Evolutionary conservation across 1,140 invertebrate species (phyloP).

Genomic region (Theocolax elegans): DNA sequence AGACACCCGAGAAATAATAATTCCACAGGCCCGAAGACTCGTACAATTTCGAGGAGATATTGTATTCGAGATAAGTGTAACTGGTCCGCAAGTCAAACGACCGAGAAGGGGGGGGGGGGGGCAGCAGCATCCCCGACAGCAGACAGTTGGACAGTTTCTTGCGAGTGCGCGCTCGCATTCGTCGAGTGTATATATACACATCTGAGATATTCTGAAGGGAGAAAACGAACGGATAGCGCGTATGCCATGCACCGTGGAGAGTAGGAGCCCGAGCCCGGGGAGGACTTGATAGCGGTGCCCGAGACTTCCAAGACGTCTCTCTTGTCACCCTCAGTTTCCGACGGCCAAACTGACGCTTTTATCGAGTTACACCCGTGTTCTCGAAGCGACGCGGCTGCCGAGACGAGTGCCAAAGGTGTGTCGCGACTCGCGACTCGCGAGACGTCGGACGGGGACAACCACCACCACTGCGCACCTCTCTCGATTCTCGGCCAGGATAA

Average conservation of each 20-base stretch:
- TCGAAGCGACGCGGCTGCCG: conserved; percentile 46
- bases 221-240: no score
- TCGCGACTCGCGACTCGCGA: no score
- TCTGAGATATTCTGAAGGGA: background rate
- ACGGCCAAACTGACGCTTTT: conserved; percentile 48
- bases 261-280: background rate
- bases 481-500: no score
- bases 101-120: no score
- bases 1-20: no score
- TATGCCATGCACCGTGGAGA: no score
- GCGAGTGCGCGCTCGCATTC: background rate
- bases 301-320: conserved; percentile 32
- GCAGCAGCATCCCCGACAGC: conserved; percentile 58
- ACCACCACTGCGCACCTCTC: no score
- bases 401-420: conserved; percentile 24
- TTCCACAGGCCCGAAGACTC: no score
- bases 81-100: no score
- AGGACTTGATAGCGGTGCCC: conserved; percentile 16
- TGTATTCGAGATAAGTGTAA: no score
- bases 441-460: no score
- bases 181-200: background rate
- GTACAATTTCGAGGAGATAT: no score
- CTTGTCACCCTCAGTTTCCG: conserved; percentile 50
- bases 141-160: conserved; percentile 59
- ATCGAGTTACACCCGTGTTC: conserved; percentile 56